Base-by-base conservation (phyloP, 2,888 invertebrate species). In the Hemicrepidius hirtus region DNA sequence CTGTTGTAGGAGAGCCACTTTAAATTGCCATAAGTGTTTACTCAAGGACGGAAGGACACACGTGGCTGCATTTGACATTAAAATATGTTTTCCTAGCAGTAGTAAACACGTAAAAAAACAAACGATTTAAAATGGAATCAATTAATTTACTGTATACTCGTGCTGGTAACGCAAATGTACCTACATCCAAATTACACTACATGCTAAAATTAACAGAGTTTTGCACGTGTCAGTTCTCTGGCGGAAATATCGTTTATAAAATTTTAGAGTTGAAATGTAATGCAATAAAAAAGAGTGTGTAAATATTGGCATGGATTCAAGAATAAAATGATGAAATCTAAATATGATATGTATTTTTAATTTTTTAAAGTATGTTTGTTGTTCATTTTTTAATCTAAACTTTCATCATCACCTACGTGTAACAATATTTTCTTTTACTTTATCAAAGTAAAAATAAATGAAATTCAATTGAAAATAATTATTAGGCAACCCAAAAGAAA, bases 31-130 rank as follows among this genome's bases (percentile, higher is more conserved):
- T 49, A 49, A 49, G 18, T 20, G 49, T 21, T 12, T 21, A 12
- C 12, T 20, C 49, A 20, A 44, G 44, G 32, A 32, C 32, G 9
- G 32, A n/a, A 40, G 40, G 49, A 20, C 21, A 49, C 49, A 49
- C 49, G 49, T 49, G 49, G 20, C 49, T 49, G 12, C 12, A 21
- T 49, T 49, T 49, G 49, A 49, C 21, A 20, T 18, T 49, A 49
- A 49, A 49, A 21, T 21, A 49, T 49, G 49, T 21, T 49, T 49
- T 49, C 20, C 49, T 12, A 20, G 20, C 9, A 10, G 12, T 13
- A n/a, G 40, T 21, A 21, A 49, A 49, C 20, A 49, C 12, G 21
- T 49, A 21, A 49, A 49, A n/a, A 49, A 49, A 20, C 49, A 21
- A 21, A 44, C 44, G 18, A 44, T 44, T 44, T 44, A 16, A 44